Evolutionary conservation across 2,113 vertebrate genomes (phyloP).

Genomic region (Verasper variegatus): DNA sequence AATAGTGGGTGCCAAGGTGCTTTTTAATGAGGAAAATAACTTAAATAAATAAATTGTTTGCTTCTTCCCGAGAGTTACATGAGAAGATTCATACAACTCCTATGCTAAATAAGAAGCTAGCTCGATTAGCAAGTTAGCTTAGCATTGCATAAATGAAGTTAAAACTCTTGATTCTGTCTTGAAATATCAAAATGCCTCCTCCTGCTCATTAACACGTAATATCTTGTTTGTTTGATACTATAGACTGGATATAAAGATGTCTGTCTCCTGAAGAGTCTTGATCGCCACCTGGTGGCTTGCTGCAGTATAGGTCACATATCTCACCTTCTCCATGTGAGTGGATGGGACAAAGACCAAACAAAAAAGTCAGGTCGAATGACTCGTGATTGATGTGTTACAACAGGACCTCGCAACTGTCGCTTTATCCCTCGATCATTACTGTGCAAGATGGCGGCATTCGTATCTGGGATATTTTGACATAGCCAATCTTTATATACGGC

Average conservation of each 20-base stretch:
- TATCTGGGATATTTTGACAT: too few species aligned
- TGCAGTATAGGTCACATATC: neutral
- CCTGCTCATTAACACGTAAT: neutral
- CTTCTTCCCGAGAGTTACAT: neutral
- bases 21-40: slow-evolving; percentile 38
- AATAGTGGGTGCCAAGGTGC: slow-evolving; percentile 3
- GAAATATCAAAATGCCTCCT: neutral
- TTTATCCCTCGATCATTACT: too few species aligned
- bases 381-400: too few species aligned
- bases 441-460: too few species aligned
- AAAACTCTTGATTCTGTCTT: neutral
- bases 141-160: neutral
- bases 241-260: too few species aligned
- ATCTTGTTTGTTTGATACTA: neutral
- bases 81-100: neutral
- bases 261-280: too few species aligned
- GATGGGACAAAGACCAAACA: neutral
- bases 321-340: neutral
- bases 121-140: neutral
- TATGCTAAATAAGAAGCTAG: neutral
- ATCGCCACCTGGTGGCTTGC: neutral
- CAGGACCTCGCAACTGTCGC: too few species aligned
- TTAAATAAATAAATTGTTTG: slow-evolving; percentile 41
- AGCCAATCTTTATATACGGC: too few species aligned
- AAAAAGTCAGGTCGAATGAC: too few species aligned